These are phyloP conservation scores for Neolamprologus fasciatus DNA, from an alignment of 2,113 vertebrate genomes.

Conservation along the genomic window DNA sequence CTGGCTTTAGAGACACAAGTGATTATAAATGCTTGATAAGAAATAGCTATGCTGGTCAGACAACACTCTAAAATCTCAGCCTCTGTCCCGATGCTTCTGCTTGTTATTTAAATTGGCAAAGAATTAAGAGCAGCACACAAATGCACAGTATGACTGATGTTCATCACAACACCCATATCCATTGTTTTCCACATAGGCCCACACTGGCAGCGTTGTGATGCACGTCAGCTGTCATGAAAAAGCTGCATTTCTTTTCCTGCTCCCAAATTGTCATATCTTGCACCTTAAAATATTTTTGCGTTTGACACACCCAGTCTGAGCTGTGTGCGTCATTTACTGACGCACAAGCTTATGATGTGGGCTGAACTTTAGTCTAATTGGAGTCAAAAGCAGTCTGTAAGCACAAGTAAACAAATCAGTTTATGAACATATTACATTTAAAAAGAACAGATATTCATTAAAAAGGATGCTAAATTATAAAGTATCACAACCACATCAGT, in stretches of 20 bases:
- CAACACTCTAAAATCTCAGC: neutral
- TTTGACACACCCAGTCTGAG: neutral
- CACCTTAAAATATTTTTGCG: neutral
- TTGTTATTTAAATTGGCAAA: neutral
- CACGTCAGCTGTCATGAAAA: neutral
- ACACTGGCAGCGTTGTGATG: neutral
- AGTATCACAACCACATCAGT: neutral
- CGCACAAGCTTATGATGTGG: neutral
- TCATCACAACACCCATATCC: neutral
- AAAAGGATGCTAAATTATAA: neutral
- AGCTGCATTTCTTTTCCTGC: neutral
- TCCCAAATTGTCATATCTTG: neutral
- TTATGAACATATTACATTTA: neutral
- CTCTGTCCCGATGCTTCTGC: neutral
- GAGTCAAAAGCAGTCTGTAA: neutral
- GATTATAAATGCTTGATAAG: neutral
- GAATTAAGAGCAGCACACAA: neutral
- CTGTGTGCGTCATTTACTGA: neutral
- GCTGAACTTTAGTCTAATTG: neutral
- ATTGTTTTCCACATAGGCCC: neutral
- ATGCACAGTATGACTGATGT: neutral
- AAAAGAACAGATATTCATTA: neutral
- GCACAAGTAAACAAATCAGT: neutral
- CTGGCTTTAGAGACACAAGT: neutral
- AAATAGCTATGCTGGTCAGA: neutral